Percentiles rank a stretch among this genome's conserved stretches.
Conservation (phyloP, 2,888 invertebrate species). For the Philereme transversata region DNA sequence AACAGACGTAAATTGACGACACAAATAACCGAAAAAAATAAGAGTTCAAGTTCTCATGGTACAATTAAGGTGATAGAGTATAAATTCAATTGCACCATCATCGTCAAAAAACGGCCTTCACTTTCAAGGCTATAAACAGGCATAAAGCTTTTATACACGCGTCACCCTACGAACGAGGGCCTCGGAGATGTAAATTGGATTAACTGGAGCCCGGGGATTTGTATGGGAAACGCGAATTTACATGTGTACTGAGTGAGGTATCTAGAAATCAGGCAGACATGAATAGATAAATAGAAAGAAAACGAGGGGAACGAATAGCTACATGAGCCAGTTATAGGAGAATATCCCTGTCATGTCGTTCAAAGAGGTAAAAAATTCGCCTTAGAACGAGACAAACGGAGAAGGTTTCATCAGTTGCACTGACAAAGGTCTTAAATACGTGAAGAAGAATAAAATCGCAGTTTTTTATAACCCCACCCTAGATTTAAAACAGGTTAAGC, state of each 20-base stretch:
- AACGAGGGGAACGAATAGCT: neutral
- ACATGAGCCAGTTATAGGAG: neutral
- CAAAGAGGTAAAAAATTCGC: too few relatives aligned
- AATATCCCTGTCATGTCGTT: too few relatives aligned
- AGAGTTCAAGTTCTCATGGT: too few relatives aligned
- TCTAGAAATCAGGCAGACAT: neutral
- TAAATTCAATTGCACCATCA: neutral
- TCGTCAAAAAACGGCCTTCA: conserved; percentile 5
- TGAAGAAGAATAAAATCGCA: too few relatives aligned
- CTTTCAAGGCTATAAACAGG: conserved; percentile 13
- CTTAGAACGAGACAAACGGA: too few relatives aligned
- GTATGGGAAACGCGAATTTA: conserved; percentile 32
- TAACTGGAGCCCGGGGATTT: conserved; percentile 17
- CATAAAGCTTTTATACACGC: conserved; percentile 6
- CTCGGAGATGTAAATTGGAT: conserved; percentile 22
- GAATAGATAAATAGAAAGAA: neutral
- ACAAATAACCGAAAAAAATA: too few relatives aligned
- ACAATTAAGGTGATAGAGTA: too few relatives aligned
- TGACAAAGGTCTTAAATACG: too few relatives aligned
- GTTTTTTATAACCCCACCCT: too few relatives aligned
- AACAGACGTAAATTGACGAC: too few relatives aligned
- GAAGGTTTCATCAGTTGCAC: too few relatives aligned
- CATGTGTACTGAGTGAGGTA: conserved; percentile 15
- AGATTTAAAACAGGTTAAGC: too few relatives aligned
- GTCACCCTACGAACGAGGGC: conserved; percentile 13